Base-by-base conservation (phyloP, 2,888 invertebrate species). In the Encarsia formosa region DNA sequence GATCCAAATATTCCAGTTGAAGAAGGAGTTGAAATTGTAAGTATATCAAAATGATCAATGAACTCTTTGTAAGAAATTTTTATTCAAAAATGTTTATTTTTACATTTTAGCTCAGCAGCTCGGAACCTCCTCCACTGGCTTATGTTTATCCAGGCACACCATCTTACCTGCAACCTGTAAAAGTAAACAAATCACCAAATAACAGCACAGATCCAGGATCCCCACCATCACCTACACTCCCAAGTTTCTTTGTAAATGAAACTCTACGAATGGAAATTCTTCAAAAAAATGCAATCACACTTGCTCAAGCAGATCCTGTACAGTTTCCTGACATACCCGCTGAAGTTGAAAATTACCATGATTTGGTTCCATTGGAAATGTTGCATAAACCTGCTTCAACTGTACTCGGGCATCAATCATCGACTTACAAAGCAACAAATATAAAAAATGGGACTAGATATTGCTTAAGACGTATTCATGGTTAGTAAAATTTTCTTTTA, bases 261-360 rank as follows among this genome's bases (percentile, higher is more conserved):
- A 89, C 88, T 64, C 80, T 94, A 65, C 83, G 90, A 61, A 75
- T 83, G 63, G 90, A 91, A 69, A 83, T 90, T 51, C 79, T 88
- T 64, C 84, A 86, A 64, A 80, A 85, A 59, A 89, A 89, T 71
- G 83, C 85, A 18, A 76, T 88, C 26, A 80, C 83, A 3, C 78
- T 89, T 65, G 78, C 89, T 48, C 87, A 88, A 69, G 82, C 87
- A n/a, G 88, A 92, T 66, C 77, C 80, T 20, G 77, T 78, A 60
- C 77, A 79, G 61, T 82, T 77, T 74, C 80, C 82, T 63, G 91
- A 90, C 67, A 74, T 96, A 61, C 97, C 96, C 1, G 79, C 83
- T 59, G 88, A 89, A 71, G 87, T 97, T 56, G 96, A 95, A 69
- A 88, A 88, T 74, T 97, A 94, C 75, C 85, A 91, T 59, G 88